These are phyloP conservation scores for Chymomyza caudatula DNA, from an alignment of 2,888 invertebrate genomes.

Conservation along the genomic window DNA sequence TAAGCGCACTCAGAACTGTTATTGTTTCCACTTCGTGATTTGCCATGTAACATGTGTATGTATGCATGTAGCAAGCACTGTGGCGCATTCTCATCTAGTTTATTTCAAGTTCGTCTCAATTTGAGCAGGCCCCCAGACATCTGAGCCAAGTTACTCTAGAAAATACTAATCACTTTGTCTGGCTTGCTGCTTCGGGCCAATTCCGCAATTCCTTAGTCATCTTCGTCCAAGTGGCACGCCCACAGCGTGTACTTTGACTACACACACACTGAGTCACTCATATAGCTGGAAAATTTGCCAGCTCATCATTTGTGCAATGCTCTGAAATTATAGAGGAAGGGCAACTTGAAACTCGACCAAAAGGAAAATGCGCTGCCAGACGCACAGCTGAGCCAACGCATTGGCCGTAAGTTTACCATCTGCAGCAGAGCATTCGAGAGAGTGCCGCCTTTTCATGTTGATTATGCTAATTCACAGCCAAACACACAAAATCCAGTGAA, in stretches of 20 bases:
- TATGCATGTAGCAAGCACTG: no score
- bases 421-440: not conserved
- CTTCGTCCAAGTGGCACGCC: not conserved
- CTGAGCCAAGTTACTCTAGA: slow-evolving; percentile 38
- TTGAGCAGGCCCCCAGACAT: slow-evolving; percentile 27
- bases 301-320: slow-evolving; percentile 64
- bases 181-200: slow-evolving; percentile 53
- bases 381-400: slow-evolving; percentile 30
- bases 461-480: slow-evolving; percentile 65
- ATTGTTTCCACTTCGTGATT: slow-evolving; percentile 39
- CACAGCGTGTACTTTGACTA: not conserved
- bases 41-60: slow-evolving; percentile 23
- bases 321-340: slow-evolving; percentile 60
- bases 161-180: slow-evolving; percentile 67
- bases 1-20: not conserved
- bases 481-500: slow-evolving; percentile 58
- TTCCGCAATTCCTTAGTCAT: slow-evolving; percentile 64
- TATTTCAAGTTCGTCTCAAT: slow-evolving; percentile 66
- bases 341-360: slow-evolving; percentile 56
- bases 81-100: slow-evolving; percentile 35
- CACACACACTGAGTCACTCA: slow-evolving; percentile 17
- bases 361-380: slow-evolving; percentile 30
- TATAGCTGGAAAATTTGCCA: slow-evolving; percentile 54
- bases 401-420: slow-evolving; percentile 41
- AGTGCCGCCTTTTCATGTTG: slow-evolving; percentile 59